Percentiles rank a stretch among this genome's conserved stretches.
These are phyloP conservation scores for Crocidura indochinensis DNA, from an alignment of 2,797 vertebrate species.

Conservation along the genomic window DNA sequence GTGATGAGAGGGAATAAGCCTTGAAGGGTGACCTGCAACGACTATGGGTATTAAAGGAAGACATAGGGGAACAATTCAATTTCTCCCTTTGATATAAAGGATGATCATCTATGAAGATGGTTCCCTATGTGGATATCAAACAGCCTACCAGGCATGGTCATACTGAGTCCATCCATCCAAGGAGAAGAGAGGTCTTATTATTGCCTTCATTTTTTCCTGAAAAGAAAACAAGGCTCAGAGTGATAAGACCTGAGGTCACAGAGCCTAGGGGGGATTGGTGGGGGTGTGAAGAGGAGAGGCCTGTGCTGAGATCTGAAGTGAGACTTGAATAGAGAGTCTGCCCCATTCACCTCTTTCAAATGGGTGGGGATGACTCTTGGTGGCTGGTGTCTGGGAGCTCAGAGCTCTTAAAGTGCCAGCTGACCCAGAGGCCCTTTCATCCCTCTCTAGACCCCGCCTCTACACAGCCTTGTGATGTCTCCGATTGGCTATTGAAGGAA, in stretches of 20 bases:
- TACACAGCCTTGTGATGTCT: neutral
- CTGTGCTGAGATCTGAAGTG: neutral
- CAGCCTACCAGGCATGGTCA: neutral
- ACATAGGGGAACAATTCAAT: too few species aligned
- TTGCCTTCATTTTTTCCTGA: neutral
- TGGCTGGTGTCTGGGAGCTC: neutral
- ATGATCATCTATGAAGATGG: neutral
- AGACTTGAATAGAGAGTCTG: neutral
- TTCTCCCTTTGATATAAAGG: neutral
- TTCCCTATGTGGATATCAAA: neutral
- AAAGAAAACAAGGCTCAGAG: neutral
- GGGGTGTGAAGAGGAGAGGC: too few species aligned
- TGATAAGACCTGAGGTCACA: neutral
- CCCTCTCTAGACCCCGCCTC: fast-evolving
- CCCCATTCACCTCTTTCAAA: neutral
- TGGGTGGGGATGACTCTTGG: neutral
- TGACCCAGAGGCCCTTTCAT: neutral
- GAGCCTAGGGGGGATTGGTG: neutral
- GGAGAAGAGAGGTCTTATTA: neutral
- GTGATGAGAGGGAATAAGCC: neutral
- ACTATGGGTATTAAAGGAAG: neutral
- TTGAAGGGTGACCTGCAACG: neutral
- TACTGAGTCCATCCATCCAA: neutral
- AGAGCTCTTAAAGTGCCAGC: neutral
- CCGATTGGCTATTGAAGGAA: neutral